phyloP scores from a whole-genome alignment of 1,140 invertebrate genomes.

The Brachionus plicatilis region DNA sequence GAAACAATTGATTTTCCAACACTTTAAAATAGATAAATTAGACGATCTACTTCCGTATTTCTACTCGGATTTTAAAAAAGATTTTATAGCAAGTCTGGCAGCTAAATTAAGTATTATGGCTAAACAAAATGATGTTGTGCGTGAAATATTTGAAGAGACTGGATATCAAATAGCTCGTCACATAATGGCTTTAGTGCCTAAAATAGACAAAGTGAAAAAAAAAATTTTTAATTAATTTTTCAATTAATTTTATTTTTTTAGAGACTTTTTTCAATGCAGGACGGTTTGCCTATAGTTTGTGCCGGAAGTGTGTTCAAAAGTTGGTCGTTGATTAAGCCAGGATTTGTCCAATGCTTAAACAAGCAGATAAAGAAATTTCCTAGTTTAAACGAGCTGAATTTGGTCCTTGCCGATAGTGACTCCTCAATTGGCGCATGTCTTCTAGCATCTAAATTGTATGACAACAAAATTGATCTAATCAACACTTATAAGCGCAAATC shows the following conservation, averaged over 20 bases:
- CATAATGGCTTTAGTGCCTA: slow-evolving; percentile 66
- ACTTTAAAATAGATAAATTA: slow-evolving; percentile 27
- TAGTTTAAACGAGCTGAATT: not conserved
- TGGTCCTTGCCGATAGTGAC: not conserved
- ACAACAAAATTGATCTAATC: not conserved
- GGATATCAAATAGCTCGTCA: slow-evolving; percentile 69
- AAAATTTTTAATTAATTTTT: not conserved
- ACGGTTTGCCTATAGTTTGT: slow-evolving; percentile 75
- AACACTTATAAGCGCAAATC: not conserved
- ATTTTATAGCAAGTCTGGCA: slow-evolving; percentile 33
- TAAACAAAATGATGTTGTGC: slow-evolving; percentile 66
- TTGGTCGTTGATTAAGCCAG: slow-evolving; percentile 68
- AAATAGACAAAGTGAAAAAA: slow-evolving; percentile 59
- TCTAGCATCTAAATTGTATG: slow-evolving; percentile 4
- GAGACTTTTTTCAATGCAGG: slow-evolving; percentile 56
- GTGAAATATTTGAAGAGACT: slow-evolving; percentile 69
- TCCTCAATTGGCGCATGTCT: slow-evolving; percentile 15
- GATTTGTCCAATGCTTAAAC: slow-evolving; percentile 13
- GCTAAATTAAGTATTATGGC: slow-evolving; percentile 47
- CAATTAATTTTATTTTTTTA: slow-evolving; percentile 49
- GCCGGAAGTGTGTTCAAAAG: slow-evolving; percentile 93
- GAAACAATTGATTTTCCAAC: slow-evolving; percentile 12
- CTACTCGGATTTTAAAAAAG: slow-evolving; percentile 39
- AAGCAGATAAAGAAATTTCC: not conserved
- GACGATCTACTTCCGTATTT: slow-evolving; percentile 36